Conservation (phyloP, 2,113 vertebrate species). For the Mustelus asterias region DNA sequence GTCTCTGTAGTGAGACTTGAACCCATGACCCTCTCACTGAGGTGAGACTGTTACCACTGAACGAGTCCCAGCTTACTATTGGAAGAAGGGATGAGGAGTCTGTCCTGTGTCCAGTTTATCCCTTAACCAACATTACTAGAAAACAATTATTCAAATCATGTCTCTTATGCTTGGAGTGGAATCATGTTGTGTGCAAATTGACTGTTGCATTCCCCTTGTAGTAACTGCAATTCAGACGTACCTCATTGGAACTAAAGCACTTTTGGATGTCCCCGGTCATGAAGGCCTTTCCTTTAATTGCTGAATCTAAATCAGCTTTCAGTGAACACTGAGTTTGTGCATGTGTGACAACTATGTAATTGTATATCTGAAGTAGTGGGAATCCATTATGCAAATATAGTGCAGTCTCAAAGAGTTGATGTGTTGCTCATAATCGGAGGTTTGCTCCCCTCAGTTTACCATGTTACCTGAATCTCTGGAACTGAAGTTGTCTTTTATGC, state of each 20-base stretch:
- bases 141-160: neutral
- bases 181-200: neutral
- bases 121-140: neutral
- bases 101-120: neutral
- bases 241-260: neutral
- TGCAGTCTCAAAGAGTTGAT: neutral
- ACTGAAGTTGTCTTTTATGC: neutral
- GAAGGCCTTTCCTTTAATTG: neutral
- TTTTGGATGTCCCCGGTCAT: neutral
- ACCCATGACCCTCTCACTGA: neutral
- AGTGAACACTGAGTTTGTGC: neutral
- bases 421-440: neutral
- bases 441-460: neutral
- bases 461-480: neutral
- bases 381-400: neutral
- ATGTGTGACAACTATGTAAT: neutral
- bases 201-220: neutral
- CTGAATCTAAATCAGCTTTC: neutral
- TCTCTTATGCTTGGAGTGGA: neutral
- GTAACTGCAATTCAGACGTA: neutral
- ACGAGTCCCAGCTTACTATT: neutral
- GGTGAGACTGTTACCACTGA: neutral
- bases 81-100: neutral
- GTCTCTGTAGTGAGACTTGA: neutral
- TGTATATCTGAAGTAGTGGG: neutral